Percentiles rank a stretch among this genome's conserved stretches.
Evolutionary conservation across 2,888 invertebrate species (phyloP).

Genomic region (Plagiodera versicolora): DNA sequence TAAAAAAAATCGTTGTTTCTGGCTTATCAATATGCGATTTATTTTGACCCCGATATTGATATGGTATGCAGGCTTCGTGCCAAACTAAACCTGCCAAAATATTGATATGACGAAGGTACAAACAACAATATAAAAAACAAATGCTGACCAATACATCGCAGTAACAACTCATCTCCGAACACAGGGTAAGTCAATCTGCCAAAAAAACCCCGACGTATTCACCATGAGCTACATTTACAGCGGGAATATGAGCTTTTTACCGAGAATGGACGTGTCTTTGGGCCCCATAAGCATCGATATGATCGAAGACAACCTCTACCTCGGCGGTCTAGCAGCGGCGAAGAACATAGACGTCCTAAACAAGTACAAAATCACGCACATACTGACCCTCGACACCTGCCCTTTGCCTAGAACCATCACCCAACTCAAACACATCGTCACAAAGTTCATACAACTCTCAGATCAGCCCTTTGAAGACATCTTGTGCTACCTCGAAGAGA

Average conservation of each 20-base stretch:
- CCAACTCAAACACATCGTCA: constrained; percentile 66
- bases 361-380: constrained; percentile 69
- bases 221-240: background rate
- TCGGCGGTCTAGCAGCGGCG: constrained; percentile 80
- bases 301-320: constrained; percentile 61
- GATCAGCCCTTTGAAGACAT: constrained; percentile 86
- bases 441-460: constrained; percentile 78
- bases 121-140: background rate
- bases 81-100: background rate
- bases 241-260: background rate
- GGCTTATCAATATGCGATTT: background rate
- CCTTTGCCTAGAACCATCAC: constrained; percentile 76
- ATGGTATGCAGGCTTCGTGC: background rate
- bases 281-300: constrained; percentile 60
- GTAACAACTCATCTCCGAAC: background rate
- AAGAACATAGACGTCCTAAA: constrained; percentile 70
- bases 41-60: background rate
- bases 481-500: constrained; percentile 70
- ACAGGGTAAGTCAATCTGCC: background rate
- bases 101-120: background rate
- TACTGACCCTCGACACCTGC: constrained; percentile 82
- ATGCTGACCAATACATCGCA: background rate
- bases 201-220: background rate
- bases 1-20: background rate
- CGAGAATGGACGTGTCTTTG: constrained; percentile 27